Base-by-base conservation (phyloP, 2,113 vertebrate genomes). In the Pholis gunnellus region DNA sequence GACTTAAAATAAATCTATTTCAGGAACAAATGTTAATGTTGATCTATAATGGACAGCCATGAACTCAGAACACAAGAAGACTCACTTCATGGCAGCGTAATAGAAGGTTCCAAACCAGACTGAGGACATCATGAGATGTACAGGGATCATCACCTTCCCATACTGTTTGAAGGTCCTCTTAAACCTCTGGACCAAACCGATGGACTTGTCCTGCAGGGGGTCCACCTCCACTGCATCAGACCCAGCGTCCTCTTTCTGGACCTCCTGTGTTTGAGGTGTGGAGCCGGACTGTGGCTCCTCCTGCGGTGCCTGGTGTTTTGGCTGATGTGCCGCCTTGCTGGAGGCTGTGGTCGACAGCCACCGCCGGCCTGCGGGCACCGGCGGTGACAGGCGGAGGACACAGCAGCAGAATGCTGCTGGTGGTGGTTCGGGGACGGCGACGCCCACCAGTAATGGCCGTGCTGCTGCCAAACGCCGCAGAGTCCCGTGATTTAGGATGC, bases 81-180 rank as follows among this genome's bases (percentile, higher is more conserved):
- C 98, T 98, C 95, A 99, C 98, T 98, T 97, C 94, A 98, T 97
- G 85, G 97, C 96, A 92, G 97, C 97, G 72, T 99, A 99, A 88
- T 99, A 99, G 95, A 99, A 99, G 22, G 96, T 93, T 85, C 98
- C 97, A 89, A 99, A 97, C 97, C 98, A 99, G 54, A 98, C 40
- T 9, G 95, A 95, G 79, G 98, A 99, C 14, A 97, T 99, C 83
- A 98, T 6, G 67, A 99, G 94, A 84, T 99, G 98, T 14, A 99
- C 96, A 2, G 98, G 97, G 89, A 99, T 97, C 96, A 99, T 91
- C 81, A 99, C 98, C 94, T 99, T 99, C 74, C 98, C 97, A 48
- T 99, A 99, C 73, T 99, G 98, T 89, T 97, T 98, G 89, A 99
- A 97, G 70, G 97, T 98, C 80, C 83, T 98, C 94, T 99, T 99